A percentile compares a stretch with the other conserved stretches of the same genome.
phyloP scores from a whole-genome alignment of 2,113 vertebrate species.

The crab-eating macaque (Macaca fascicularis) region DNA sequence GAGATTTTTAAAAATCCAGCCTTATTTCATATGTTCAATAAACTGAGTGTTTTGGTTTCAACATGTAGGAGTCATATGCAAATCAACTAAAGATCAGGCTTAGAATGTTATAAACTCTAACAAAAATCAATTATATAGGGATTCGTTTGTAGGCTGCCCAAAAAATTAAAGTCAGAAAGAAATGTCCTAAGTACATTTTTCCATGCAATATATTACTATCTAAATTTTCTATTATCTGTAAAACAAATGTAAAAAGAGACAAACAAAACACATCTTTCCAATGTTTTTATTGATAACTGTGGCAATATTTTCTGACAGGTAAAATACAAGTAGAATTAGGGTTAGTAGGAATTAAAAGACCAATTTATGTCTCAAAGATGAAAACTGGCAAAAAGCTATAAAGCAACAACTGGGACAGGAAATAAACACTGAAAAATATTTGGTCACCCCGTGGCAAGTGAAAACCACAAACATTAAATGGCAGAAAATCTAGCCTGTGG shows the following conservation, averaged over 20 bases:
- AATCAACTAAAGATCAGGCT: neutral
- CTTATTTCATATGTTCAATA: neutral
- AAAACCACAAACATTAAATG: neutral
- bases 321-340: neutral
- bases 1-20: neutral
- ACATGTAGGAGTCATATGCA: neutral
- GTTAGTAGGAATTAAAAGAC: neutral
- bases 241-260: neutral
- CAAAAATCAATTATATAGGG: neutral
- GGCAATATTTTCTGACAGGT: neutral
- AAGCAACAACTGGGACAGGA: neutral
- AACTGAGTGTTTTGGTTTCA: neutral
- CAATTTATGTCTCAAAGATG: neutral
- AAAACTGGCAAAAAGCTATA: neutral
- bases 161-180: neutral
- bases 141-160: neutral
- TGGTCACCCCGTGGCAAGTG: neutral
- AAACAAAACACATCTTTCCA: neutral
- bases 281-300: neutral
- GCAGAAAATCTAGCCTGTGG: neutral
- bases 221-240: slow-evolving; percentile 6
- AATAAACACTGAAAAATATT: neutral
- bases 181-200: neutral
- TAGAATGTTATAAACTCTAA: neutral
- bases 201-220: neutral